phyloP scores from a whole-genome alignment of 2,888 invertebrate species.

The Muscina levida region DNA sequence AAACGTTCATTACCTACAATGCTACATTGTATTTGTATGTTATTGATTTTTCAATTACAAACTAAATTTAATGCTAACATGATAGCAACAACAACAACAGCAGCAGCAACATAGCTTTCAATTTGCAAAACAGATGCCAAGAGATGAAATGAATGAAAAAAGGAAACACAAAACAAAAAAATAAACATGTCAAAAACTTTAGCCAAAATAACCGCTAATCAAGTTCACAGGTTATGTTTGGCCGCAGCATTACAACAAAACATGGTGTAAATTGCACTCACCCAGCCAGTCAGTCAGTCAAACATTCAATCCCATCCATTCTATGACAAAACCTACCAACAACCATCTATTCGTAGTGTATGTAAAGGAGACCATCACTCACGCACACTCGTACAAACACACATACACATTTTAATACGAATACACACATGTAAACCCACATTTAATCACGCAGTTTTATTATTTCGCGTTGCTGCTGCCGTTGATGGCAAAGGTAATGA shows the following conservation, averaged over 20 bases:
- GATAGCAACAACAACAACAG: constrained; percentile 51
- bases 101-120: constrained; percentile 46
- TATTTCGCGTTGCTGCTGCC: constrained; percentile 44
- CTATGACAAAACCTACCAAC: constrained; percentile 31
- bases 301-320: constrained; percentile 1
- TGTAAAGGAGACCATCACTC: constrained; percentile 41
- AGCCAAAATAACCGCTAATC: constrained; percentile 77
- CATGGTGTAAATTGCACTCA: constrained; percentile 53
- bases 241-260: constrained; percentile 61
- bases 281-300: constrained; percentile 20
- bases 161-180: constrained; percentile 53
- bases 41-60: constrained; percentile 58
- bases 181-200: constrained; percentile 71
- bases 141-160: constrained; percentile 23
- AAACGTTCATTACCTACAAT: too few relatives aligned
- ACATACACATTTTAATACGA: constrained; percentile 11
- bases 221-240: constrained; percentile 73
- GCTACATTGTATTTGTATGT: too few relatives aligned
- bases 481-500: constrained; percentile 12
- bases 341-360: neutral
- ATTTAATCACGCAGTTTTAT: constrained; percentile 59
- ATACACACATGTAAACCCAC: constrained; percentile 54
- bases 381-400: constrained; percentile 44
- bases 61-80: constrained; percentile 63
- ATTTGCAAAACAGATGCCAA: constrained; percentile 60